These are phyloP conservation scores for Lepidocyrtoides sp. DNA, from an alignment of 2,888 invertebrate species.

Conservation along the genomic window DNA sequence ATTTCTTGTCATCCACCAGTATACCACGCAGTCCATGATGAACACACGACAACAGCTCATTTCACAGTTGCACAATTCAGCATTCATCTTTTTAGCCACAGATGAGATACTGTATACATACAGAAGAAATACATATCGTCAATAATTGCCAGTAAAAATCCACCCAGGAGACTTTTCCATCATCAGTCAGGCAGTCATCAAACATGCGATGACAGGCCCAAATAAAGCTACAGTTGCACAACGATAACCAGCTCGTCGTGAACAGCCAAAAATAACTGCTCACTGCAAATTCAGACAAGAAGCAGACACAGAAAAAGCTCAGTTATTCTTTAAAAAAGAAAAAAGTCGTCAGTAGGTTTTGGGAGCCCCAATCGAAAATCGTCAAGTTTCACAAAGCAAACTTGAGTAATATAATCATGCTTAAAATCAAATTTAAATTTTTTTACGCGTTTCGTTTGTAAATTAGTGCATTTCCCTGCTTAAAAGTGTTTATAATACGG, in stretches of 20 bases:
- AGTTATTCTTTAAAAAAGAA: too few species aligned
- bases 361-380: too few species aligned
- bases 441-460: too few species aligned
- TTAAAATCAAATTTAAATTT: too few species aligned
- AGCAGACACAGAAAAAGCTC: not conserved
- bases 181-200: conserved; percentile 65
- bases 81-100: conserved; percentile 47
- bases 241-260: not conserved
- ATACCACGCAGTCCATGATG: not conserved
- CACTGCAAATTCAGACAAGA: too few species aligned
- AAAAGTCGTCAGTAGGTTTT: too few species aligned
- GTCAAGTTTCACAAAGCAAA: too few species aligned
- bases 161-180: conserved; percentile 74
- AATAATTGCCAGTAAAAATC: conserved; percentile 74
- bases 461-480: too few species aligned
- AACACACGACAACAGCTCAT: conserved; percentile 52
- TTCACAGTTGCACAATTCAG: conserved; percentile 45
- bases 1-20: conserved; percentile 1
- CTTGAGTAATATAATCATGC: too few species aligned
- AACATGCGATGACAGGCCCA: conserved; percentile 72
- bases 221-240: conserved; percentile 39
- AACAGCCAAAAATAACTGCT: not conserved
- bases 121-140: conserved; percentile 31
- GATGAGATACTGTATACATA: conserved; percentile 41
- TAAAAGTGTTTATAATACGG: too few species aligned